Base-by-base conservation (phyloP, 2,797 vertebrate species). In the Pseudomugil tenellus region DNA sequence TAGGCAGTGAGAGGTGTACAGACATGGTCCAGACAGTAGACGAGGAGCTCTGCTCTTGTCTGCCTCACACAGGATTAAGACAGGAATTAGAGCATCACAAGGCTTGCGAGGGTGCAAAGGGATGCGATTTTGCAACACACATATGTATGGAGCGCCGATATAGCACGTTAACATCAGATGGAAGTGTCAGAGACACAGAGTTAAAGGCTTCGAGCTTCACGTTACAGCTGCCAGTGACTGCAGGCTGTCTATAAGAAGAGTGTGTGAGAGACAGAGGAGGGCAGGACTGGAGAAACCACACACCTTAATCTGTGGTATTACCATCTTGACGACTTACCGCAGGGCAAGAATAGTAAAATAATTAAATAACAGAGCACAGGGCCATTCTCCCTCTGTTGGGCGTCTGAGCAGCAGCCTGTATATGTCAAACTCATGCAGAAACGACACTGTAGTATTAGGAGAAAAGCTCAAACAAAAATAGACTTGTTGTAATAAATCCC, bases 261-360 rank as follows among this genome's bases (percentile, higher is more conserved):
- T 69, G 70, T 74, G 70, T 58, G 72, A 9, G 73, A 85, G 83
- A 69, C 74, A 81, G 77, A 79, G 64, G 53, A 87, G 82, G 81
- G 84, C 74, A 84, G 78, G 84, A 75, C 79, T 84, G 77, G 81
- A 74, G 91, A 91, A 92, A 83, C 88, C 91, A 77, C 91, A 92
- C 88, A 91, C 90, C 89, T 93, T 92, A 92, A 92, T 91, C 87
- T 92, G 84, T 84, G 89, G 88, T 90, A 91, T 91, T 89, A 92
- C 73, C 86, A 58, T 91, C 70, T 86, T 87, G 87, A 87, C 77
- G 81, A 80, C 79, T 74, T 59, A 86, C 89, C 90, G 77, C 80
- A 85, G 89, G 92, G 90, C 87, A 85, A 79, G 84, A 81, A 84
- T 77, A 83, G 81, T 86, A 89, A 91, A 93, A 94, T 91, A 91